A percentile compares a stretch with the other conserved stretches of the same genome.
phyloP scores from a whole-genome alignment of 2,888 invertebrate genomes.

The Nomada ferruginata region DNA sequence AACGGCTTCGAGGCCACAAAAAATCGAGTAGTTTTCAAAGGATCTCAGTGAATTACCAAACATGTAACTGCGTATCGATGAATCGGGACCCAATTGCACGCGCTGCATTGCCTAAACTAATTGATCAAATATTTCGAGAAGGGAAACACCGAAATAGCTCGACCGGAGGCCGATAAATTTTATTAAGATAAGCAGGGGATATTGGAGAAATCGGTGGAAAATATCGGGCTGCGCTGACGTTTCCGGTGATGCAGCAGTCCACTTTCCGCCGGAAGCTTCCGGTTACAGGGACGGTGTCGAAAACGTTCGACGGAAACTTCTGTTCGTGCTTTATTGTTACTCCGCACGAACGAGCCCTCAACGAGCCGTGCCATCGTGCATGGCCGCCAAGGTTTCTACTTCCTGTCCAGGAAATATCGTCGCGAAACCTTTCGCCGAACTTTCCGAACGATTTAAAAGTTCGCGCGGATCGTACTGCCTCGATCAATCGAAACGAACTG shows the following conservation, averaged over 20 bases:
- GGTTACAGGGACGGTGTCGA: constrained; percentile 61
- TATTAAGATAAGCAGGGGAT: constrained; percentile 37
- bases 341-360: constrained; percentile 54
- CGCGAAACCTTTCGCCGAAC: background rate
- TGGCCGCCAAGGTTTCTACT: constrained; percentile 1
- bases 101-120: background rate
- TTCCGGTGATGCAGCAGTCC: constrained; percentile 69
- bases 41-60: too few relatives aligned
- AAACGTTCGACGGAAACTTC: constrained; percentile 67
- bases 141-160: background rate
- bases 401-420: constrained; percentile 11
- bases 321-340: constrained; percentile 65
- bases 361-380: constrained; percentile 47
- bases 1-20: background rate
- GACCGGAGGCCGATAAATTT: constrained; percentile 17
- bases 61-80: too few relatives aligned
- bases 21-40: background rate
- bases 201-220: constrained; percentile 56
- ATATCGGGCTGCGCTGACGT: constrained; percentile 64
- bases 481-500: background rate
- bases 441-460: constrained; percentile 11
- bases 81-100: too few relatives aligned
- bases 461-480: background rate
- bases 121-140: background rate
- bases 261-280: constrained; percentile 72